Evolutionary conservation across 2,888 invertebrate genomes (phyloP), one percentile per base, ranked within the genome.

Genomic region (Mythimna vitellina): DNA sequence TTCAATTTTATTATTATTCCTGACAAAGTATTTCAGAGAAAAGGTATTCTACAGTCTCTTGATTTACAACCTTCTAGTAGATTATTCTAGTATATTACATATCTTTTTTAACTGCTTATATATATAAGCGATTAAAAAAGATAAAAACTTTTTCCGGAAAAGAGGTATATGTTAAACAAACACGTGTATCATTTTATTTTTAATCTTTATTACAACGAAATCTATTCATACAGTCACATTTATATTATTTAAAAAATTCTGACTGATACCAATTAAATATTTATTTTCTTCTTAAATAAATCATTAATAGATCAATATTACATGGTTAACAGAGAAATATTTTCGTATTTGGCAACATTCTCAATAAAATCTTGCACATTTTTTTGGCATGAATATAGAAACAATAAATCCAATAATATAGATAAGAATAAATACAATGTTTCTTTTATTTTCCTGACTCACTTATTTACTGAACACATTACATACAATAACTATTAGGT

Each of bases 161-260:
- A 14, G 20, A 46, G 38, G 9, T 25, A 0, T 22, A 9, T 54
- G 9, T 42, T 25, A 53, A 64, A 64, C 1, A 74, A 78, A 70
- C 10, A 38, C 70, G 5, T 51, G n/a, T 29, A 14, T 67, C 1
- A 51, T 54, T 70, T 78, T 75, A 65, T 80, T 88, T 88, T 84
- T 83, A 83, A 82, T 83, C 85, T 96, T 95, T 96, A 96, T 92
- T 96, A 94, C 93, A 95, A 95, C 93, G 91, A 95, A 95, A 92
- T 93, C 95, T 95, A 95, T 93, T 87, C 79, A 92, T 94, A 94
- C 92, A 92, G 87, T 94, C 92, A 95, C 93, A 93, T 93, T 35
- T 35, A 91, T 89, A 92, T 89, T 89, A 89, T 90, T 87, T 87
- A 89, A 91, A 92, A 91, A 91, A 86, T 42, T 76, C 57, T 73